Conservation (phyloP, 2,888 invertebrate species). For the Abscondita cerata region DNA sequence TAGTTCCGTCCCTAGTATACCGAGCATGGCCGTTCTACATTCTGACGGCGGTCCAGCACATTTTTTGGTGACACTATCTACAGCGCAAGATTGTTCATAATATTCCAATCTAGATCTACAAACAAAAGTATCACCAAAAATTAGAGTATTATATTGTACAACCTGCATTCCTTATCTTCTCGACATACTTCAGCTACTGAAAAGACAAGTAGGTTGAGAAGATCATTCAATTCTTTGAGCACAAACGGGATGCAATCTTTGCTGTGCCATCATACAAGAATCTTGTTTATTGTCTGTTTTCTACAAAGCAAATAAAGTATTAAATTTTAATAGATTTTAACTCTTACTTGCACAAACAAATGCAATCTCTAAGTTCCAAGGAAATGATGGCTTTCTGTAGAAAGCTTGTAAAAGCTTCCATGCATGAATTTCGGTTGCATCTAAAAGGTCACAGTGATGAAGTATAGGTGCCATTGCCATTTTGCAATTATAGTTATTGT, state of each 20-base stretch:
- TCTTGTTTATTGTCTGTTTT: conserved; percentile 86
- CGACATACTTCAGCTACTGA: conserved; percentile 84
- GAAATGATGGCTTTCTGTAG: conserved; percentile 80
- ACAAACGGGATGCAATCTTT: conserved; percentile 87
- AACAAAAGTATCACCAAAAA: conserved; percentile 12
- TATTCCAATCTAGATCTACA: conserved; percentile 79
- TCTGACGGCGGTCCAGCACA: conserved; percentile 87
- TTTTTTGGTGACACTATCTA: conserved; percentile 87
- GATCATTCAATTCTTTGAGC: conserved; percentile 73
- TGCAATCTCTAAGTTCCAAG: conserved; percentile 88
- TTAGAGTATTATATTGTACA: conserved; percentile 40
- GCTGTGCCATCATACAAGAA: conserved; percentile 87
- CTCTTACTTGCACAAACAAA: conserved; percentile 90
- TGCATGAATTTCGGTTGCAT: conserved; percentile 86
- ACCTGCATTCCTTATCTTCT: conserved; percentile 87
- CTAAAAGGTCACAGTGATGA: conserved; percentile 79
- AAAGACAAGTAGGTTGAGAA: conserved; percentile 86
- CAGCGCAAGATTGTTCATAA: conserved; percentile 91
- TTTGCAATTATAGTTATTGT: conserved; percentile 82
- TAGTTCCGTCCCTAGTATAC: conserved; percentile 88
- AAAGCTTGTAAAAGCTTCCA: conserved; percentile 84
- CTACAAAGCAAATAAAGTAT: conserved; percentile 59
- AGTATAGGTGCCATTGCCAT: conserved; percentile 83
- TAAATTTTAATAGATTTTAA: not conserved
- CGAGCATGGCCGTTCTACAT: conserved; percentile 85